Base-by-base conservation (phyloP, 2,113 vertebrate species). In the Hippolais icterina region DNA sequence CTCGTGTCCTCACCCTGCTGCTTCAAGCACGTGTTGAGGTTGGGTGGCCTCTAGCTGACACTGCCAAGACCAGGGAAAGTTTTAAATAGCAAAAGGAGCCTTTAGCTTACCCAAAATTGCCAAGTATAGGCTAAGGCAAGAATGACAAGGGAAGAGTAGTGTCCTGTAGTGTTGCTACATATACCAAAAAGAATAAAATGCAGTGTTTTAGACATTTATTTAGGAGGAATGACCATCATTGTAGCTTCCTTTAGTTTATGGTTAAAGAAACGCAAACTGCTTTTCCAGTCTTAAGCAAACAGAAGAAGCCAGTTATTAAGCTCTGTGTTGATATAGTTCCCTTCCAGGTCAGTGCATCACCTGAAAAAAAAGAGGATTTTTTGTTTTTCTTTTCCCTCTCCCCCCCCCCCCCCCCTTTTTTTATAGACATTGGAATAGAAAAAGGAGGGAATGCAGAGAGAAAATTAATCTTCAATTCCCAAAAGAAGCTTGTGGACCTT, bases 11-110 rank as follows among this genome's bases (percentile, higher is more conserved):
- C 37, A 29, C 42, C 69, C 69, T 4, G 11, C 69, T 65, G 81
- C 77, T 66, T 66, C 0, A 0, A 41, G 14, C 37, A 15, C 1
- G 0, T 20, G 35, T 33, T 68, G 17, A 15, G 24, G 47, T 35
- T 63, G 56, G 39, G 33, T 87, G 79, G 64, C 68, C 65, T 81
- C 27, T 52, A 61, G 72, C 41, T 88, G 79, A 31, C 3, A 2
- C 23, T 50, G 64, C 52, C 4, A 68, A 79, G 75, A 52, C 24
- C 59, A 46, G 31, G 11, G 24, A 16, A 17, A 39, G 64, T 81
- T 93, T 84, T 41, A 78, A 74, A 74, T 41, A 79, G 89, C 37
- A 63, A 28, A 70, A 41, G 53, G 47, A 92, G 44, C 47, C 46
- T 60, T 69, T 39, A 50, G 54, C 33, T 87, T 77, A 72, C 56